Evolutionary conservation across 2,797 vertebrate species (phyloP).

Genomic region (Adelosebastes latens): DNA sequence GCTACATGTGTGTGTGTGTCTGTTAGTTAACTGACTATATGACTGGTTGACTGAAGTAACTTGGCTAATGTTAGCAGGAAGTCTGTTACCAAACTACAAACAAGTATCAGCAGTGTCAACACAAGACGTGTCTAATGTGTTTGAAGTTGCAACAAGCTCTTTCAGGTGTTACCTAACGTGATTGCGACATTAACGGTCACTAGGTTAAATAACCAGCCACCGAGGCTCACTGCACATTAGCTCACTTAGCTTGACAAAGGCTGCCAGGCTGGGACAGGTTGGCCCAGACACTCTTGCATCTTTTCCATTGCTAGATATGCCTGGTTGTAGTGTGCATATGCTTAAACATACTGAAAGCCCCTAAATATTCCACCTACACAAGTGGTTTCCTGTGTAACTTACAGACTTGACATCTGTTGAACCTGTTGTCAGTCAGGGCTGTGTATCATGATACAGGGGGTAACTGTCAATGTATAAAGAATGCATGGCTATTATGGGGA

Average conservation of each 20-base stretch:
- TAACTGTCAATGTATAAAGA: too few species aligned
- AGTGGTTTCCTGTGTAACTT: neutral
- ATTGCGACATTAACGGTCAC: neutral
- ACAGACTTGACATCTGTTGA: neutral
- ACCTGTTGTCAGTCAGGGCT: neutral
- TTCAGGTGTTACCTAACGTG: neutral
- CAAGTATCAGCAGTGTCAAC: neutral
- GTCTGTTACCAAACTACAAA: neutral
- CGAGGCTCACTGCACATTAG: neutral
- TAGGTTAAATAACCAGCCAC: neutral
- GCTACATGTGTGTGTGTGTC: neutral
- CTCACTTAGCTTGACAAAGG: neutral
- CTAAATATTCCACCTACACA: neutral
- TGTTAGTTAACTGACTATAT: neutral
- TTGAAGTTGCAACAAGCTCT: neutral
- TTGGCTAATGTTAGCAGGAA: constrained; percentile 33
- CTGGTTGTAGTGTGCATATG: neutral
- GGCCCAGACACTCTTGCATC: neutral
- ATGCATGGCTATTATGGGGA: too few species aligned
- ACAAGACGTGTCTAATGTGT: neutral
- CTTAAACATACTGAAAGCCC: neutral
- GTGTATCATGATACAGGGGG: too few species aligned
- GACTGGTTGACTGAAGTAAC: neutral
- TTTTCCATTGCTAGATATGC: neutral
- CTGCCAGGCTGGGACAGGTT: neutral